These are phyloP conservation scores for Dendroctonus ponderosae DNA, from an alignment of 1,140 invertebrate genomes.

Conservation along the genomic window DNA sequence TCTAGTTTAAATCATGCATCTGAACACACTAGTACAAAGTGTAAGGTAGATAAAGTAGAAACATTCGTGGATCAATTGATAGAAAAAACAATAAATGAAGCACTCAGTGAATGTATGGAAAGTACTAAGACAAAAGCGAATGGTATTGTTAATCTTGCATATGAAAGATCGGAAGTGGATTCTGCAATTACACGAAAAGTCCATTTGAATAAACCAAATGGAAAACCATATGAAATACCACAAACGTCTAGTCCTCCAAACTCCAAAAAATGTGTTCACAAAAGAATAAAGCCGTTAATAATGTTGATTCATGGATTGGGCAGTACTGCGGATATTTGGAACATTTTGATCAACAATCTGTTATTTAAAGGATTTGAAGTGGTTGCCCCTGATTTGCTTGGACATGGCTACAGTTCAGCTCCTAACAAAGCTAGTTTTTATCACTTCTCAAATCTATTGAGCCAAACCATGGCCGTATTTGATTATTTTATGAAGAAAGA, in stretches of 20 bases:
- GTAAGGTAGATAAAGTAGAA: conserved; percentile 42
- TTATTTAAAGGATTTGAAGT: conserved; percentile 63
- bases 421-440: conserved; percentile 61
- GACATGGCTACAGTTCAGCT: conserved; percentile 69
- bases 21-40: conserved; percentile 11
- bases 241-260: conserved; percentile 15
- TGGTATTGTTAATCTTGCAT: conserved; percentile 42
- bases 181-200: conserved; percentile 31
- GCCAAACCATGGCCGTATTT: conserved; percentile 63
- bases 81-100: conserved; percentile 46
- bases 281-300: conserved; percentile 56
- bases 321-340: conserved; percentile 68
- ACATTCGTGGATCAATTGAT: conserved; percentile 46
- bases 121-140: conserved; percentile 25
- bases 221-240: conserved; percentile 15
- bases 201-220: conserved; percentile 8
- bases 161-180: conserved; percentile 38
- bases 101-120: conserved; percentile 43
- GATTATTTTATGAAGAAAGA: conserved; percentile 56
- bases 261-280: conserved; percentile 33
- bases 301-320: conserved; percentile 75
- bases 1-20: conserved; percentile 11
- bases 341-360: conserved; percentile 64
- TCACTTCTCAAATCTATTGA: conserved; percentile 63
- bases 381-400: conserved; percentile 69